Conservation (phyloP, 1,140 invertebrate genomes). For the Dendrolimus punctatus region DNA sequence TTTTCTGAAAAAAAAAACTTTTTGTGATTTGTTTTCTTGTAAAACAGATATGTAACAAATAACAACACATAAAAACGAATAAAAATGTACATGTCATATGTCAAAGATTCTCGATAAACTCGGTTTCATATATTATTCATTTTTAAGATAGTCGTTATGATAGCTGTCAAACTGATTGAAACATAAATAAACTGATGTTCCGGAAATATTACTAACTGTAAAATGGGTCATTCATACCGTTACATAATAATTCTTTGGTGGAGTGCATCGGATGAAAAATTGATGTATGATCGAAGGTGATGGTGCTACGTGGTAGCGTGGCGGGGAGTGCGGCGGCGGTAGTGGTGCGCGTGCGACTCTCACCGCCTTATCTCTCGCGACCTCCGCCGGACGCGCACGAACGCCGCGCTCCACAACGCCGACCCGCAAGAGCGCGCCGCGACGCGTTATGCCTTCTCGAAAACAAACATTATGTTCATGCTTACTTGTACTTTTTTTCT, state of each 20-base stretch:
- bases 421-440: slow-evolving; percentile 36
- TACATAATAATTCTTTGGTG: slow-evolving; percentile 54
- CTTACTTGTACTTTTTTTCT: slow-evolving; percentile 41
- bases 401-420: slow-evolving; percentile 40
- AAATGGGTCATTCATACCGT: slow-evolving; percentile 57
- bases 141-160: too few relatives aligned
- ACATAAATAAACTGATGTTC: not conserved
- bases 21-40: too few relatives aligned
- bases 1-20: too few relatives aligned
- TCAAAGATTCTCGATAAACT: too few relatives aligned
- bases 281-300: slow-evolving; percentile 49
- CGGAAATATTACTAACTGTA: slow-evolving; percentile 16
- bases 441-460: slow-evolving; percentile 56
- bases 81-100: too few relatives aligned
- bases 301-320: slow-evolving; percentile 43
- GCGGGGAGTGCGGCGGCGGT: slow-evolving; percentile 39
- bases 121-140: too few relatives aligned
- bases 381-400: slow-evolving; percentile 65
- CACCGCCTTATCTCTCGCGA: slow-evolving; percentile 69
- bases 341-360: slow-evolving; percentile 61
- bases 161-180: too few relatives aligned
- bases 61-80: too few relatives aligned
- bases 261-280: slow-evolving; percentile 58
- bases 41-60: too few relatives aligned
- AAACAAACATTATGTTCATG: slow-evolving; percentile 40